Percentiles rank a stretch among this genome's conserved stretches.
phyloP scores from a whole-genome alignment of 2,888 invertebrate species.

The Cinara cedri region DNA sequence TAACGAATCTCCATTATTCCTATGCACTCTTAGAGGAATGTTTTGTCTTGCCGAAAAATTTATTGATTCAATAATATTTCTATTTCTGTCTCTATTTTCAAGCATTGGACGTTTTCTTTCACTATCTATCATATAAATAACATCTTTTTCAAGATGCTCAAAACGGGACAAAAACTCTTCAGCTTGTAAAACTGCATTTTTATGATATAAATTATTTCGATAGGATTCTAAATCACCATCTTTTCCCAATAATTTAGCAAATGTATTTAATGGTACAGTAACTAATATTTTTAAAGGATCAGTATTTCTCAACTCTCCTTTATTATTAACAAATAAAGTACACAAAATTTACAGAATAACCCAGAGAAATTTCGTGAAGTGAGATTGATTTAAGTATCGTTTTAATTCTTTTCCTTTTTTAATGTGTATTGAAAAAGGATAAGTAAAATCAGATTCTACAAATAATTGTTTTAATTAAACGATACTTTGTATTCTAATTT shows the following conservation, averaged over 20 bases:
- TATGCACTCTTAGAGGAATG: constrained; percentile 15
- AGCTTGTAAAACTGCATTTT: constrained; percentile 5
- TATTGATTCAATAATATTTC: neutral
- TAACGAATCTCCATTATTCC: neutral
- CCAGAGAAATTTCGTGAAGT: constrained; percentile 12
- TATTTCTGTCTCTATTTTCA: neutral
- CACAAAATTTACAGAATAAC: constrained; percentile 6
- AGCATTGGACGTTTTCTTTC: constrained; percentile 1
- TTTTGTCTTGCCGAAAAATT: neutral
- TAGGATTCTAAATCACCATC: neutral
- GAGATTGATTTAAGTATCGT: constrained; percentile 10
- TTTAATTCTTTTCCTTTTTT: neutral
- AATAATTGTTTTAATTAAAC: constrained; percentile 8
- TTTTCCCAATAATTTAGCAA: neutral
- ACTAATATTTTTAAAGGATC: neutral
- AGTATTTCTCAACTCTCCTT: neutral
- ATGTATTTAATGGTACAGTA: neutral
- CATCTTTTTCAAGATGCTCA: neutral
- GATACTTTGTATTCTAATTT: too few species aligned
- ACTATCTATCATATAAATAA: constrained; percentile 13
- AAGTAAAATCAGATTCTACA: neutral
- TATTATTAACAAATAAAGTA: constrained; percentile 11
- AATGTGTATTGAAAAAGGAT: neutral
- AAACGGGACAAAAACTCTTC: neutral
- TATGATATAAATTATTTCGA: constrained; percentile 2